Evolutionary conservation across 2,797 vertebrate species (phyloP), one percentile per base, ranked within the genome.

Genomic region (Lepus oiostolus): DNA sequence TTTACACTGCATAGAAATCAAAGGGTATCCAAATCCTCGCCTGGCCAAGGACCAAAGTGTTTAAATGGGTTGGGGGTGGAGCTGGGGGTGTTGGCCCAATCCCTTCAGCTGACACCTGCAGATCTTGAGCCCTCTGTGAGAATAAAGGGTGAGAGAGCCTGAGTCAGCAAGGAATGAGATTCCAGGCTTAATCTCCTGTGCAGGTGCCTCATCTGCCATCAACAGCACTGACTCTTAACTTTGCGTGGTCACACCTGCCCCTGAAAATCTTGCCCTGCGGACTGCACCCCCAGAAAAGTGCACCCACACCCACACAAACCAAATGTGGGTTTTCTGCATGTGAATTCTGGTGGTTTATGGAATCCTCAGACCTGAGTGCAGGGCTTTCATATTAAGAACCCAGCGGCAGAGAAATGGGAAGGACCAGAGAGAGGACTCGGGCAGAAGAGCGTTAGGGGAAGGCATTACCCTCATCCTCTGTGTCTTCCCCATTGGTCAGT

Each of bases 401-500:
- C 52, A 90, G 32, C 82, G 77, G 17, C 65, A 80, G 63, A 88
- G 62, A 88, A 85, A 67, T 35, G 26, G 42, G n/a, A 90, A 89
- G 19, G 32, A 77, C 24, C 35, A 19, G 75, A 88, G 50, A 70
- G n/a, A 88, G 16, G 2, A 19, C 50, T 47, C 42, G 9, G 42
- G 42, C 42, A 47, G 76, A 86, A 12, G 52, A 72, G 35, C 38
- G 2, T 2, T 12, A 58, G 50, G 65, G 74, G 58, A 80, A 76
- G 60, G 11, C 19, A 0, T 96, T 99, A 99, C 99, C 99, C 99
- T 99, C 99, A 0, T 98, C 98, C 95, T 99, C 99, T 1, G 99
- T 99, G 95, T 99, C 99, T 12, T 99, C 99, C 0, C 99, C 99
- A 0, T 98, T 99, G 74, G 98, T 98, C 92, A 99, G 96, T 70